These are phyloP conservation scores for Pyrocephalus nanus DNA, from an alignment of 2,797 vertebrate genomes.

Conservation along the genomic window DNA sequence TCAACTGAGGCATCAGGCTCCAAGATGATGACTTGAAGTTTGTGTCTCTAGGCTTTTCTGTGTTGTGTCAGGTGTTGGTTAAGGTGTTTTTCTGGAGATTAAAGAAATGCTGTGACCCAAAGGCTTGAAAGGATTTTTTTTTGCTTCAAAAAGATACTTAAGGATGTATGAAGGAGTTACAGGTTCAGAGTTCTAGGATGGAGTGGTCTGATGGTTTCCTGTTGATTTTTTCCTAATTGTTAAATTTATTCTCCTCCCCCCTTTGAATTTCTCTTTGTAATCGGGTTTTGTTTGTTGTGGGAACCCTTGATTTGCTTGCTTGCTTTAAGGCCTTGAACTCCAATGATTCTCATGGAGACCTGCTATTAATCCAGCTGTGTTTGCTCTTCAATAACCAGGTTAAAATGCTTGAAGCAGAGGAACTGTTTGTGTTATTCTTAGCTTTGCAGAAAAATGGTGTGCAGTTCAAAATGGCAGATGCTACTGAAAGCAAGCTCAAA, in stretches of 20 bases:
- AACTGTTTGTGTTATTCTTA: background rate
- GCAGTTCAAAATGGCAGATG: background rate
- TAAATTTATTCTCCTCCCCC: background rate
- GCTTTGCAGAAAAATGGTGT: background rate
- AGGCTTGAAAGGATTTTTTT: background rate
- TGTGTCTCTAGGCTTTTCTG: background rate
- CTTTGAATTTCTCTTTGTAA: background rate
- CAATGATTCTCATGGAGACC: background rate
- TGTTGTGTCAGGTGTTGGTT: background rate
- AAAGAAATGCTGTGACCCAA: background rate
- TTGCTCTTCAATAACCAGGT: background rate
- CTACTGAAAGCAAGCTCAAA: background rate
- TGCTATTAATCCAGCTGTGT: background rate
- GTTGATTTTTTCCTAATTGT: background rate
- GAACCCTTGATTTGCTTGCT: background rate
- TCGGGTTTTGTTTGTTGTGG: background rate
- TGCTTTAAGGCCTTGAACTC: background rate
- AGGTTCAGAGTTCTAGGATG: background rate
- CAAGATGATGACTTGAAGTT: background rate
- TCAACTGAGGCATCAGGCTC: background rate
- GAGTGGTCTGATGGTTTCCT: background rate
- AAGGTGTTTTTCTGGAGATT: background rate
- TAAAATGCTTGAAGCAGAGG: background rate
- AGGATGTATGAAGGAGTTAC: background rate
- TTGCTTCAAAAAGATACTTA: background rate